Evolutionary conservation across 2,888 invertebrate genomes (phyloP).

Genomic region (Arge pagana): DNA sequence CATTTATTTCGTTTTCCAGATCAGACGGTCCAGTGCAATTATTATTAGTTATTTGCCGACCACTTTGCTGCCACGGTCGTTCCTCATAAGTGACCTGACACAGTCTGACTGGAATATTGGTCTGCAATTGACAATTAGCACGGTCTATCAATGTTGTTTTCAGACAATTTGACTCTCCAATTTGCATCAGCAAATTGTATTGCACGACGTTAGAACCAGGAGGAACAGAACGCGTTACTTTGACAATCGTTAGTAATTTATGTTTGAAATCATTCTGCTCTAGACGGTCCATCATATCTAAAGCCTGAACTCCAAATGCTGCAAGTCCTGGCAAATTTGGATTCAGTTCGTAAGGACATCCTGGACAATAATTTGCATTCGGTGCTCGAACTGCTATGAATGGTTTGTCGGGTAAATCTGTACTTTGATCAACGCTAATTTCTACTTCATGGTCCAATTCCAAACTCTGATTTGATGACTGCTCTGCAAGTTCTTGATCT

Average conservation of each 20-base stretch:
- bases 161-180: constrained; percentile 50
- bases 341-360: constrained; percentile 53
- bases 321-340: constrained; percentile 48
- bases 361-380: constrained; percentile 47
- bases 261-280: constrained; percentile 47
- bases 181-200: constrained; percentile 46
- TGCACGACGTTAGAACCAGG: constrained; percentile 44
- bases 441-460: constrained; percentile 48
- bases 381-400: constrained; percentile 48
- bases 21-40: constrained; percentile 47
- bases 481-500: constrained; percentile 33
- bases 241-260: constrained; percentile 43
- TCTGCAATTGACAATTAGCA: constrained; percentile 43
- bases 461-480: constrained; percentile 40
- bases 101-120: constrained; percentile 39
- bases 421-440: constrained; percentile 17
- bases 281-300: constrained; percentile 45
- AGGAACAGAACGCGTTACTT: constrained; percentile 48
- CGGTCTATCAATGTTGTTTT: constrained; percentile 40
- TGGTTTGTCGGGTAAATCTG: constrained; percentile 38
- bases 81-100: constrained; percentile 50
- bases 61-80: constrained; percentile 43
- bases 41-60: constrained; percentile 44
- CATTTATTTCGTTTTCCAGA: constrained; percentile 37
- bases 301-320: constrained; percentile 43